Conservation (phyloP, 1,140 invertebrate genomes). For the Drosophila pectinifera region DNA sequence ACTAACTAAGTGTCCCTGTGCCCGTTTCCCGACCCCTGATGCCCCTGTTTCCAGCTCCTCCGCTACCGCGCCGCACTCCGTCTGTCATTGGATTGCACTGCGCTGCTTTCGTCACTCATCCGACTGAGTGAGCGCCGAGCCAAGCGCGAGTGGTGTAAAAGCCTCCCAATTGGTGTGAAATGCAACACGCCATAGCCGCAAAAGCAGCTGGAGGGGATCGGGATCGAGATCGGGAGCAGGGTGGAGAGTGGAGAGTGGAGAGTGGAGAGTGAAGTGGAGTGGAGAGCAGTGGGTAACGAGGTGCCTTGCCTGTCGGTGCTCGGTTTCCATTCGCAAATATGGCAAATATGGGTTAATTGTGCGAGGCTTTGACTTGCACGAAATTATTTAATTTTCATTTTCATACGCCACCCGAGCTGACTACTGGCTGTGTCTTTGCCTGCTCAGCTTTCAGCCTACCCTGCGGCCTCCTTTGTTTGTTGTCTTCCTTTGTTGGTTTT, state of each 20-base stretch:
- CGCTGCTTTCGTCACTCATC: conserved; percentile 76
- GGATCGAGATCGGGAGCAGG: neutral
- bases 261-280: neutral
- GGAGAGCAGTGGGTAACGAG: conserved; percentile 14
- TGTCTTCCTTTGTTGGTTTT: conserved; percentile 29
- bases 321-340: conserved; percentile 60
- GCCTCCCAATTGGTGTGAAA: conserved; percentile 77
- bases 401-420: conserved; percentile 12
- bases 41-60: neutral
- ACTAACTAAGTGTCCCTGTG: conserved; percentile 54
- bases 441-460: neutral
- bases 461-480: conserved; percentile 21
- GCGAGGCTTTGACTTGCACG: conserved; percentile 66
- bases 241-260: neutral
- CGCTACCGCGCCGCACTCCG: neutral
- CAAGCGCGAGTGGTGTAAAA: conserved; percentile 64
- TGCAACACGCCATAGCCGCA: conserved; percentile 67
- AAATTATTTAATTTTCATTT: conserved; percentile 69
- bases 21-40: conserved; percentile 4
- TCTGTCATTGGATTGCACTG: conserved; percentile 47
- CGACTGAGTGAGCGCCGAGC: conserved; percentile 75
- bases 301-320: conserved; percentile 3
- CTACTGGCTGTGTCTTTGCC: neutral
- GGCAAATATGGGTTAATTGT: conserved; percentile 78
- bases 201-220: conserved; percentile 16